These are phyloP conservation scores for Cotesia chilonis DNA, from an alignment of 1,140 invertebrate genomes.

Conservation along the genomic window DNA sequence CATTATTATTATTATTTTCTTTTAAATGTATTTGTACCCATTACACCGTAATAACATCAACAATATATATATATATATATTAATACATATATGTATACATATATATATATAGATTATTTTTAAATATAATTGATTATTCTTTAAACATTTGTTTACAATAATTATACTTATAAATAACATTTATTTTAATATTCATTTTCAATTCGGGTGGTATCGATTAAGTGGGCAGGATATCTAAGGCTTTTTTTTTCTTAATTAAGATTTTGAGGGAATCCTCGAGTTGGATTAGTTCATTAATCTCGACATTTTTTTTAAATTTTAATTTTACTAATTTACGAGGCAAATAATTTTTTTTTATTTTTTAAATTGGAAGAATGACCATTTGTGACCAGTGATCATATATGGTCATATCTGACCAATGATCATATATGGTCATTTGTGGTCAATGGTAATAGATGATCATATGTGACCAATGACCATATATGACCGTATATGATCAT, in stretches of 20 bases:
- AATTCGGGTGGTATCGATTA: conserved; percentile 3
- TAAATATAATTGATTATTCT: conserved; percentile 30
- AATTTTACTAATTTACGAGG: too few relatives aligned
- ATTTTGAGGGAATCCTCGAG: too few relatives aligned
- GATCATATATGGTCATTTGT: too few relatives aligned
- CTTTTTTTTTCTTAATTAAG: neutral
- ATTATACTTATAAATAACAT: conserved; percentile 46
- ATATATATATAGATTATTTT: conserved; percentile 55
- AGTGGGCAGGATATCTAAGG: conserved; percentile 11
- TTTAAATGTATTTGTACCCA: conserved; percentile 61
- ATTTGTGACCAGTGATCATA: too few relatives aligned
- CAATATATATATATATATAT: conserved; percentile 49
- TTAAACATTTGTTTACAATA: conserved; percentile 37
- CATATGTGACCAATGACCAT: too few relatives aligned
- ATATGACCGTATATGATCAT: too few relatives aligned
- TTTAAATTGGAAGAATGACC: too few relatives aligned
- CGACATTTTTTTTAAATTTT: too few relatives aligned
- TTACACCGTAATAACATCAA: conserved; percentile 62
- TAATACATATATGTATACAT: conserved; percentile 36
- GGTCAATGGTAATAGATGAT: too few relatives aligned
- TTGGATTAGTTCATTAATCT: too few relatives aligned
- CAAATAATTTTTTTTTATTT: too few relatives aligned
- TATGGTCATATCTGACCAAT: too few relatives aligned
- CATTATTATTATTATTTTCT: conserved; percentile 45
- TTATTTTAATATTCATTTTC: neutral